phyloP scores from a whole-genome alignment of 2,797 vertebrate genomes.

The Squalus acanthias region DNA sequence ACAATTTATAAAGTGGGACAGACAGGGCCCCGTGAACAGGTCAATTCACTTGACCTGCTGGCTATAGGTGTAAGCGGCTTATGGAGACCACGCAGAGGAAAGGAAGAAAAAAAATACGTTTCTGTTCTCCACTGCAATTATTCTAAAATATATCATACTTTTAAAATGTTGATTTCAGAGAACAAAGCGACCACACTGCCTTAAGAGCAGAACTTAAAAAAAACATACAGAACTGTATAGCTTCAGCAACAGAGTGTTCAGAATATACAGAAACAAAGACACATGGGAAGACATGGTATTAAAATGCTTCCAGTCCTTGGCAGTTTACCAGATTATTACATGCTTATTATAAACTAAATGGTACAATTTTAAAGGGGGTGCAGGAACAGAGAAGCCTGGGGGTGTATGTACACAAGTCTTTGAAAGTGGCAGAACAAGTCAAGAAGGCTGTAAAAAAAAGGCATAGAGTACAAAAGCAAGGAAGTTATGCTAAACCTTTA shows the following conservation, averaged over 20 bases:
- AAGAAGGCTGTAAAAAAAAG: neutral
- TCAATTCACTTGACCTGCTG: neutral
- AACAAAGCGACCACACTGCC: neutral
- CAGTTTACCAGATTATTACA: neutral
- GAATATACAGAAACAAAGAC: neutral
- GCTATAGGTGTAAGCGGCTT: neutral
- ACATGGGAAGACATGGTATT: neutral
- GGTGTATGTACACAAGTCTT: neutral
- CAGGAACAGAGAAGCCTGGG: neutral
- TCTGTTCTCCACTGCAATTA: neutral
- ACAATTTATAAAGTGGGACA: neutral
- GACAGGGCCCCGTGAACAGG: neutral
- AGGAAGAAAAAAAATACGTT: neutral
- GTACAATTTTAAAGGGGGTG: neutral
- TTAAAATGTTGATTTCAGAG: neutral
- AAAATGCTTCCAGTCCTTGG: neutral
- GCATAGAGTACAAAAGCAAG: neutral
- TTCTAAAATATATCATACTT: neutral
- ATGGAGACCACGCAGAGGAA: neutral
- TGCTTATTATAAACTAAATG: neutral
- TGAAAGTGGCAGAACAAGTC: neutral
- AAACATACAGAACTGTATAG: neutral
- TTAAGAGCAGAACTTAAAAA: neutral
- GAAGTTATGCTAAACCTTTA: neutral
- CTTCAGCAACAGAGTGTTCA: neutral